These are phyloP conservation scores for Electrophaes corylata DNA, from an alignment of 2,888 invertebrate genomes.

Conservation along the genomic window DNA sequence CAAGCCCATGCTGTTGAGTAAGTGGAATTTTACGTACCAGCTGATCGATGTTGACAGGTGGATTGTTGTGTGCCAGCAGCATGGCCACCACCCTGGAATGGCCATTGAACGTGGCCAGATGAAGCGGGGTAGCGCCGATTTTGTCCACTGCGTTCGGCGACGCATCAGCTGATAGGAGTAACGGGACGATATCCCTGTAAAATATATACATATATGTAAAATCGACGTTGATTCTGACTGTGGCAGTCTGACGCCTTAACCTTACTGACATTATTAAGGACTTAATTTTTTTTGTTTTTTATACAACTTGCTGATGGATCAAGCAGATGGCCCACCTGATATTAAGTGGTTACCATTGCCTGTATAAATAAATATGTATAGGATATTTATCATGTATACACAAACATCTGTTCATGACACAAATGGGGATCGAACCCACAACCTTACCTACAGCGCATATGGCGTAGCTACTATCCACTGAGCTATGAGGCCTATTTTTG, in stretches of 20 bases:
- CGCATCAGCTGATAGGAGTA: conserved; percentile 93
- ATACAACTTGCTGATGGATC: too few relatives aligned
- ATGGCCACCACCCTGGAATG: conserved; percentile 94
- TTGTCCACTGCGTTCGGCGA: conserved; percentile 95
- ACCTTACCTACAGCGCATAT: too few relatives aligned
- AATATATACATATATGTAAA: background rate
- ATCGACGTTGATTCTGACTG: background rate
- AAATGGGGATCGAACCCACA: too few relatives aligned
- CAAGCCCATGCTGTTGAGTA: background rate
- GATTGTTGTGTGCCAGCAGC: conserved; percentile 91
- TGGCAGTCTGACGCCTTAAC: background rate
- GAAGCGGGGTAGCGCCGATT: conserved; percentile 96
- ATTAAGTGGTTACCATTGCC: too few relatives aligned
- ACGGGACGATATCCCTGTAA: conserved; percentile 91
- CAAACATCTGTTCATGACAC: too few relatives aligned
- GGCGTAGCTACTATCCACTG: too few relatives aligned
- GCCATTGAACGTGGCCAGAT: conserved; percentile 97
- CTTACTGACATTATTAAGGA: too few relatives aligned
- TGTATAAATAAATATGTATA: too few relatives aligned
- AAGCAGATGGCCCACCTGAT: too few relatives aligned
- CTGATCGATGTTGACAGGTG: conserved; percentile 93
- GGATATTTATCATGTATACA: too few relatives aligned
- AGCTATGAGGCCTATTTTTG: too few relatives aligned
- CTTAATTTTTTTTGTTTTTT: too few relatives aligned
- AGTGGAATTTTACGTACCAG: conserved; percentile 84